phyloP scores from a whole-genome alignment of 1,140 invertebrate genomes.

The Listronotus bonariensis region DNA sequence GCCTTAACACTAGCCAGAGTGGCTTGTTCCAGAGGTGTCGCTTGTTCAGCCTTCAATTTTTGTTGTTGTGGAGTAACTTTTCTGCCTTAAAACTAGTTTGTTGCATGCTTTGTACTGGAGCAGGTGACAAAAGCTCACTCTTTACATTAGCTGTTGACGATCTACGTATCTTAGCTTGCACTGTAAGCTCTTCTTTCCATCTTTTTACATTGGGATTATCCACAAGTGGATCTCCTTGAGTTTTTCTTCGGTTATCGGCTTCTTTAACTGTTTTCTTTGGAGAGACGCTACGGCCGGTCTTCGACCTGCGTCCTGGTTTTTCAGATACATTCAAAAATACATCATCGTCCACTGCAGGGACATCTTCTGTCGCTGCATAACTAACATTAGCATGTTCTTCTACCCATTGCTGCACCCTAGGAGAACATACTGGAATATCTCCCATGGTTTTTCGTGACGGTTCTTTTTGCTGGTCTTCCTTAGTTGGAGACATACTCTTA shows the following conservation, averaged over 20 bases:
- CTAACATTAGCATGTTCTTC: slow-evolving; percentile 23
- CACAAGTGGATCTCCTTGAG: not conserved
- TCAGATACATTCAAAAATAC: slow-evolving; percentile 1
- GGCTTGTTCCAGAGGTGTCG: not conserved
- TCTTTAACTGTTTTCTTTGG: not conserved
- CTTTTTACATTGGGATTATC: not conserved
- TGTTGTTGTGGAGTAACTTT: not conserved
- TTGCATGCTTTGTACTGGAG: no score
- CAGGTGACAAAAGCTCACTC: not conserved
- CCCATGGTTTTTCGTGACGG: slow-evolving; percentile 30
- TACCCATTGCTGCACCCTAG: slow-evolving; percentile 35
- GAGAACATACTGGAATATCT: slow-evolving; percentile 21
- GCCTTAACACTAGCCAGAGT: not conserved
- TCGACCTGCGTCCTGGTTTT: not conserved
- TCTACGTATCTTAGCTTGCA: not conserved
- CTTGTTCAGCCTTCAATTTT: not conserved
- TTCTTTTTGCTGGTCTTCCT: slow-evolving; percentile 1
- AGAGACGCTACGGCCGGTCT: not conserved
- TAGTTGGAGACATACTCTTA: slow-evolving; percentile 30
- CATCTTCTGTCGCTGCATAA: no score
- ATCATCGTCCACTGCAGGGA: not conserved
- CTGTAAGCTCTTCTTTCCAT: not conserved
- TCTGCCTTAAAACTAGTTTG: not conserved
- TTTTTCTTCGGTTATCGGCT: not conserved
- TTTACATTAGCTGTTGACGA: not conserved